Conservation (phyloP, 2,797 vertebrate species). For the Holocentrus rufus region DNA sequence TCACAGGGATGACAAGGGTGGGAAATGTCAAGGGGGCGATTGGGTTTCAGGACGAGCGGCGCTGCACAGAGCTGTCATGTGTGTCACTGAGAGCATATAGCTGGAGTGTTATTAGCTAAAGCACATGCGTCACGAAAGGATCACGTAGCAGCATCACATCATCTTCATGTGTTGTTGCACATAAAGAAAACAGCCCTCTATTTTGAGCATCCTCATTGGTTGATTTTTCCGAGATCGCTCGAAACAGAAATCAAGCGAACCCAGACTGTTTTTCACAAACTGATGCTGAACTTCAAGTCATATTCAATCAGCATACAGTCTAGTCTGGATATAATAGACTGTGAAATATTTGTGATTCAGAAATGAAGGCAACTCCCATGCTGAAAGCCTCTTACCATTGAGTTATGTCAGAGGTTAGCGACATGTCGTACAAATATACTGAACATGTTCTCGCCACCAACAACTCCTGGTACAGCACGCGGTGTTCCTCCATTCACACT, state of each 20-base stretch:
- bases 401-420: constrained; percentile 11
- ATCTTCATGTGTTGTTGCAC: background rate
- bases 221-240: background rate
- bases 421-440: background rate
- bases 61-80: constrained; percentile 32
- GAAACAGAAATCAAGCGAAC: background rate
- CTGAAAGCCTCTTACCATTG: constrained; percentile 8
- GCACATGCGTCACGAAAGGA: constrained; percentile 33
- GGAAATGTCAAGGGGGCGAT: constrained; percentile 57
- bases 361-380: constrained; percentile 1
- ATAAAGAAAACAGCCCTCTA: constrained; percentile 25
- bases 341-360: constrained; percentile 2
- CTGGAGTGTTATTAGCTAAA: constrained; percentile 38
- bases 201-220: background rate
- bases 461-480: constrained; percentile 17
- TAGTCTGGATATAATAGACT: background rate
- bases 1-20: constrained; percentile 44
- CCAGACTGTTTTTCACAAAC: background rate
- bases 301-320: constrained; percentile 3
- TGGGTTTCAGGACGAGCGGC: constrained; percentile 56
- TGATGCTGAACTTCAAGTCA: background rate
- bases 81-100: constrained; percentile 34
- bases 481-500: constrained; percentile 22
- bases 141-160: constrained; percentile 28
- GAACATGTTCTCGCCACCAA: constrained; percentile 7